A percentile compares a stretch with the other conserved stretches of the same genome.
Conservation (phyloP, 64 coral and sea anemone genomes). For the Stichodactyla helianthus region DNA sequence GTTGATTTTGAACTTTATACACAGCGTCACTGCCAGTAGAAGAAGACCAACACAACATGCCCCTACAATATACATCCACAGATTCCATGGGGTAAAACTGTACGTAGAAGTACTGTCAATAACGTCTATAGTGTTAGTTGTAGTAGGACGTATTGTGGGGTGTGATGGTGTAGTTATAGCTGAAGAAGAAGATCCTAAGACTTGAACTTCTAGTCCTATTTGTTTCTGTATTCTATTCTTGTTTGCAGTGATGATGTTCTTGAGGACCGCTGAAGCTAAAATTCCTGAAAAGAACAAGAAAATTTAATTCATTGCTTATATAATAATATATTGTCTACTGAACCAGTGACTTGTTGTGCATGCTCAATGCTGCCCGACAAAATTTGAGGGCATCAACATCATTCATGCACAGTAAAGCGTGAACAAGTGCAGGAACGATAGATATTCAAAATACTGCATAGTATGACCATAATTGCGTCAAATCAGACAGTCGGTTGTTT, state of each 20-base stretch:
- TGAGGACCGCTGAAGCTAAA: neutral
- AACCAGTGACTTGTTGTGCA: neutral
- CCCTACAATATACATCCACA: neutral
- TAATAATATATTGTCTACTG: neutral
- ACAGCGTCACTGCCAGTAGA: neutral
- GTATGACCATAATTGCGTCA: no score
- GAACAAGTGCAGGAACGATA: no score
- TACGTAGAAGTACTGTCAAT: neutral
- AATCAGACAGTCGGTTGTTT: no score
- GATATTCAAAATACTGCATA: no score
- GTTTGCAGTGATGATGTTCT: neutral
- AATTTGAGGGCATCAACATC: no score
- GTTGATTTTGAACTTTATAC: neutral
- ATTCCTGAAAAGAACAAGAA: neutral
- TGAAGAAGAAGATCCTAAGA: neutral
- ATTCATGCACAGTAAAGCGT: no score
- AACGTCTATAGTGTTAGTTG: neutral
- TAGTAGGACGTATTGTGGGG: neutral
- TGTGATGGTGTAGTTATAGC: neutral
- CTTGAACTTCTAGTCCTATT: neutral
- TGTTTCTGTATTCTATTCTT: conserved; percentile 15
- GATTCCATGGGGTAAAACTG: neutral
- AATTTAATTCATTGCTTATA: neutral
- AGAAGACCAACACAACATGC: neutral
- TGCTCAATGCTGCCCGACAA: no score